Percentiles rank a stretch among this genome's conserved stretches.
These are phyloP conservation scores for Montipora foliosa DNA, from an alignment of 64 coral and sea anemone species.

Conservation along the genomic window DNA sequence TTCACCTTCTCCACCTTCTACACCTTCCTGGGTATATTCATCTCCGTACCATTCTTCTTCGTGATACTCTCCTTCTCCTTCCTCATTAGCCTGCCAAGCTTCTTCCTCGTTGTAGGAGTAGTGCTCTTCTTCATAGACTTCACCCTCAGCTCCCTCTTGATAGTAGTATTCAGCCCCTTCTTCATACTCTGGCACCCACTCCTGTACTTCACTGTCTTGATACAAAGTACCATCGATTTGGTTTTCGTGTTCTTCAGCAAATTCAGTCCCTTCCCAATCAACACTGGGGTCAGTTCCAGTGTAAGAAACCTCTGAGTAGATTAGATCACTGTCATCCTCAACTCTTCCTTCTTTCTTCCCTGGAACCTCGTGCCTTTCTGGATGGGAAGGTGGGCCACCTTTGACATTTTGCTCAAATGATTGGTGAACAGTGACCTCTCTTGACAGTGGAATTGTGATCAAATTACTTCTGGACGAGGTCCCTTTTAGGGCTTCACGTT, in stretches of 20 bases:
- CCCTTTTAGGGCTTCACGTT: background rate
- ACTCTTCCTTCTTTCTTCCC: background rate
- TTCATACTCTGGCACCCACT: background rate
- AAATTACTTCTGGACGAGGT: background rate
- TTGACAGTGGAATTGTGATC: constrained; percentile 17
- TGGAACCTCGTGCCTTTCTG: background rate
- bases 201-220: constrained; percentile 13
- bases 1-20: background rate
- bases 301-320: background rate
- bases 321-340: background rate
- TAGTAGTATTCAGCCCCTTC: constrained; percentile 33
- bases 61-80: background rate
- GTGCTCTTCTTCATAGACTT: constrained; percentile 33
- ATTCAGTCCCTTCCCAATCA: constrained; percentile 8
- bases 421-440: background rate
- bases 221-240: background rate
- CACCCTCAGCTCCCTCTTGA: constrained; percentile 20
- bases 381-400: background rate
- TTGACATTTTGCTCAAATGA: background rate
- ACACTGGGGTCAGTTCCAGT: constrained; percentile 12
- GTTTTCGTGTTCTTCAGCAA: background rate
- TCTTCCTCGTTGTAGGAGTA: background rate
- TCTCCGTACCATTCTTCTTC: constrained; percentile 30
- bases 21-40: constrained; percentile 26
- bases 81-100: background rate